Base-by-base conservation (phyloP, 2,888 invertebrate genomes). In the Rhagophthalmus giganteus region DNA sequence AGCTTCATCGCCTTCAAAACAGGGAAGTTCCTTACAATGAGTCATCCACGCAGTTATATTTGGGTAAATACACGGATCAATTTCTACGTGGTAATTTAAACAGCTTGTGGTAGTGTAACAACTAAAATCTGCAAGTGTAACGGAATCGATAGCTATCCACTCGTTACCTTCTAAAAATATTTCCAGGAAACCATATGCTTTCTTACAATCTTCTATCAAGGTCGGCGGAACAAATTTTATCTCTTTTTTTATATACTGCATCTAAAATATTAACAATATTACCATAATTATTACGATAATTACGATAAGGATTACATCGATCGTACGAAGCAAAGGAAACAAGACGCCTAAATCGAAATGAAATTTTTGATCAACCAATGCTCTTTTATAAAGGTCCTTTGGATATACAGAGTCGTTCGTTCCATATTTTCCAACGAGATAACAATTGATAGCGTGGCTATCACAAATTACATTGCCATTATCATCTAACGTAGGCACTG, bases 401-500 rank as follows among this genome's bases (percentile, higher is more conserved):
- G 83, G 79, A 64, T 83, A 84, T 1, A 84, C 67, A 2, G 70
- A 60, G 60, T 80, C 78, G 56, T 74, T 69, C 48, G 76, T 73
- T 1, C 74, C 79, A 61, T 81, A 83, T 63, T 80, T 80, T 5
- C 72, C 70, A 1, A 76, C 76, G 54, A 83, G 68, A 60, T 79
- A 81, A 16, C 71, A 65, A 12, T 72, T 67, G 25, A 81, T 81
- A 1, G 79, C 79, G 57, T 80, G 78, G 52, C 80, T 81, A 53
- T 64, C 74, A 68, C 50, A 76, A n/a, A 70, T 32, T 78, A 75
- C 48, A 65, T 77, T 79, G 31, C 79, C 81, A 31, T 78, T n/a
- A 69, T 79, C 79, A 33, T 79, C 69, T 51, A 86, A 62, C 1
- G 80, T 80, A 11, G 87, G 87, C 10, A 87, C 79, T 60, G 83